These are phyloP conservation scores for Candoia aspera DNA, from an alignment of 2,113 vertebrate genomes.

Conservation along the genomic window DNA sequence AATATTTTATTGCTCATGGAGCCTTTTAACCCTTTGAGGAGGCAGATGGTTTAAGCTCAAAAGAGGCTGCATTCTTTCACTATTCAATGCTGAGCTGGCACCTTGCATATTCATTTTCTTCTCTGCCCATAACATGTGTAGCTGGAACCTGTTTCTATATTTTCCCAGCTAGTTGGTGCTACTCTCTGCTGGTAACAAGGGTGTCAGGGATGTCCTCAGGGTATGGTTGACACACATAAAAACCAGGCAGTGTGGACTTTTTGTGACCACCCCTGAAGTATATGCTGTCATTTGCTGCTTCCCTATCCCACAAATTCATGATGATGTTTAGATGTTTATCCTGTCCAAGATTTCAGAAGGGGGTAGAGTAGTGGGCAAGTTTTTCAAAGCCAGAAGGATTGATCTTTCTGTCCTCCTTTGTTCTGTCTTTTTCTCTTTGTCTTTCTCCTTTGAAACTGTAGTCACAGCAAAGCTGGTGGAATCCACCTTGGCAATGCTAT, in stretches of 20 bases:
- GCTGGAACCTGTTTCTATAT: too few species aligned
- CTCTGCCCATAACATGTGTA: not conserved
- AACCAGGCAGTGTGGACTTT: not conserved
- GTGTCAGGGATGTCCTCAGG: not conserved
- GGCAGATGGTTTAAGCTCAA: constrained; percentile 51
- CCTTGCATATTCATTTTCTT: not conserved
- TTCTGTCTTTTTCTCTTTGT: not conserved
- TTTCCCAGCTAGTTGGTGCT: not conserved
- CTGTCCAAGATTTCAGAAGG: not conserved
- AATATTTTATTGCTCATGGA: constrained; percentile 59
- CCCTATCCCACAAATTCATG: too few species aligned
- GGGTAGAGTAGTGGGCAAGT: not conserved
- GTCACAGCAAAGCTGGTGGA: not conserved
- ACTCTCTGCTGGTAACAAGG: not conserved
- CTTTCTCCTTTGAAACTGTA: not conserved
- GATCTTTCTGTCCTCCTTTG: not conserved
- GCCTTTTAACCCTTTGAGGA: constrained; percentile 61
- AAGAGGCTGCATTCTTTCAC: constrained; percentile 45
- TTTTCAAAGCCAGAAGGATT: not conserved
- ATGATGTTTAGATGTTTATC: not conserved
- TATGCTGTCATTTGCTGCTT: not conserved
- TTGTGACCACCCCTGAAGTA: not conserved
- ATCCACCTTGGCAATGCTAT: not conserved
- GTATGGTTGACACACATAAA: not conserved
- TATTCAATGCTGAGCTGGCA: constrained; percentile 10